Evolutionary conservation across 1,140 invertebrate species (phyloP).

Genomic region (Drosophila hydei): DNA sequence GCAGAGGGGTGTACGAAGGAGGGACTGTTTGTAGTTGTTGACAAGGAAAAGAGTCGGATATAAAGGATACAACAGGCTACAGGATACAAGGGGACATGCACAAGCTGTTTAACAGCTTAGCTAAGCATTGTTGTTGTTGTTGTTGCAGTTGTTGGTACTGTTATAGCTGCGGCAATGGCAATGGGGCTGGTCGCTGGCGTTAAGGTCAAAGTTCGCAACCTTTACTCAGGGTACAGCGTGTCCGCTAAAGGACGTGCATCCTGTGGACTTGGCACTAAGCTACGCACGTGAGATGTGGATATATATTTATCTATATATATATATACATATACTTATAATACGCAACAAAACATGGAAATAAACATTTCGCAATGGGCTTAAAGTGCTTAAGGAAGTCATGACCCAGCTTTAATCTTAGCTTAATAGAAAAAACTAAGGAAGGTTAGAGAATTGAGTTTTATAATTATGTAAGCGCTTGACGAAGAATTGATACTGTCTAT

Average conservation of each 20-base stretch:
- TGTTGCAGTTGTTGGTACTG: slow-evolving; percentile 38
- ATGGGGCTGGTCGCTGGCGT: neutral
- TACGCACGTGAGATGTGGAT: slow-evolving; percentile 44
- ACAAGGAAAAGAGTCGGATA: slow-evolving; percentile 6
- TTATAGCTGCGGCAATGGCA: slow-evolving; percentile 13
- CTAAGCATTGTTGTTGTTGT: slow-evolving; percentile 22
- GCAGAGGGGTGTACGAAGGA: neutral
- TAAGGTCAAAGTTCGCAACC: slow-evolving; percentile 68
- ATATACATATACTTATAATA: slow-evolving; percentile 44
- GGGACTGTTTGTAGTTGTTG: neutral
- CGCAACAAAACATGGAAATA: slow-evolving; percentile 19
- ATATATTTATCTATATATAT: neutral
- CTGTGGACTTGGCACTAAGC: slow-evolving; percentile 10
- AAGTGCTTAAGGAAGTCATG: neutral
- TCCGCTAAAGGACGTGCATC: slow-evolving; percentile 17
- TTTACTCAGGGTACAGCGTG: slow-evolving; percentile 23
- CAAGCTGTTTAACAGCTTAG: slow-evolving; percentile 68
- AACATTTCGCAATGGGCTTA: slow-evolving; percentile 15
- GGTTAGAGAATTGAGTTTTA: neutral
- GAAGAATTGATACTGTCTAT: no score
- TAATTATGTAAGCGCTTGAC: no score
- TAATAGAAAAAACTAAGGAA: neutral
- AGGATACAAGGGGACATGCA: slow-evolving; percentile 24
- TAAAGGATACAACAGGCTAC: neutral
- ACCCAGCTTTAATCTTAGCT: neutral